A percentile compares a stretch with the other conserved stretches of the same genome.
Evolutionary conservation across 1,140 invertebrate genomes (phyloP).

Genomic region (Caenorhabditis remanei): DNA sequence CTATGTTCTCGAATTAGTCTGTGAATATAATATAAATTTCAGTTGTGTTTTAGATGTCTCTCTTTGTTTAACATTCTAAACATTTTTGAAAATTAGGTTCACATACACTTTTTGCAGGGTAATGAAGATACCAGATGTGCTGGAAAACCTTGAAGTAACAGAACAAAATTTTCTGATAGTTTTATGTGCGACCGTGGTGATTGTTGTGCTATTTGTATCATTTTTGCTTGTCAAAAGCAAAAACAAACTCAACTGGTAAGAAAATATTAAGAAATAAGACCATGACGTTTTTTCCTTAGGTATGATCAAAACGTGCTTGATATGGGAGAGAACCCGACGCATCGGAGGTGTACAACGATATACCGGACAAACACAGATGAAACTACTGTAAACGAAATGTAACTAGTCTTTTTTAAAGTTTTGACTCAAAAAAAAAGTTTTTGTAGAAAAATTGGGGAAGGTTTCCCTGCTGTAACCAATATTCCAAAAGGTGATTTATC

Average conservation of each 20-base stretch:
- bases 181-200: conserved; percentile 28
- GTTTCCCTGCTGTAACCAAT: not conserved
- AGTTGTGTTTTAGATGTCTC: not conserved
- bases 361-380: conserved; percentile 39
- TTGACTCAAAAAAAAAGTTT: not conserved
- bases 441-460: not conserved
- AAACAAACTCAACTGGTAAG: conserved; percentile 44
- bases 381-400: not conserved
- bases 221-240: conserved; percentile 23
- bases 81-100: too few species aligned
- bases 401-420: not conserved
- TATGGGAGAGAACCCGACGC: conserved; percentile 30
- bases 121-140: conserved; percentile 47
- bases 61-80: too few species aligned
- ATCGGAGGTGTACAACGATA: conserved; percentile 24
- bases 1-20: not conserved
- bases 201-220: conserved; percentile 27
- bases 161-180: conserved; percentile 34
- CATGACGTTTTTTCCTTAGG: not conserved
- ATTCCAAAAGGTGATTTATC: conserved; percentile 69
- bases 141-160: conserved; percentile 41
- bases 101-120: conserved; percentile 21
- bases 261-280: not conserved
- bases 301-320: conserved; percentile 42
- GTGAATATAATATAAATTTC: not conserved